phyloP scores from a whole-genome alignment of 1,140 invertebrate species.

The Delia radicum region DNA sequence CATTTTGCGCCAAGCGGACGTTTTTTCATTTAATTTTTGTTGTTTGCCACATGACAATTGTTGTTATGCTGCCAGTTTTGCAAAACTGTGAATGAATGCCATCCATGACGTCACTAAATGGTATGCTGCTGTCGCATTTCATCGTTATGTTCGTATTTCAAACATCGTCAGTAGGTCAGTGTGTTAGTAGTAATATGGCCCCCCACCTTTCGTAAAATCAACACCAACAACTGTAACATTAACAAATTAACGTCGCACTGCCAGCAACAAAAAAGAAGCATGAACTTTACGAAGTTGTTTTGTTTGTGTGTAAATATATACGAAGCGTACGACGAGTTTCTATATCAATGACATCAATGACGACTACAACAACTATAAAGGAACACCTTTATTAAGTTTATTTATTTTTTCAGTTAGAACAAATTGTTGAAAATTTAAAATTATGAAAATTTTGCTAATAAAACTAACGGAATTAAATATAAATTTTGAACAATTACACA shows the following conservation, averaged over 20 bases:
- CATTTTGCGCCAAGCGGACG: slow-evolving; percentile 32
- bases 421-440: no score
- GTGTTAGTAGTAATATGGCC: slow-evolving; percentile 41
- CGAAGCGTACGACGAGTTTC: neutral
- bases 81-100: slow-evolving; percentile 53
- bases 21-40: neutral
- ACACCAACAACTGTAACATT: neutral
- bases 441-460: no score
- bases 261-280: no score
- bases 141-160: neutral
- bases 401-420: no score
- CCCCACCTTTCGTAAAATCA: neutral
- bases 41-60: slow-evolving; percentile 1
- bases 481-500: no score
- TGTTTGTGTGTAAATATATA: neutral
- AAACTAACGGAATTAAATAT: no score
- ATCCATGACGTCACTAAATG: slow-evolving; percentile 46
- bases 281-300: slow-evolving; percentile 7
- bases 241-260: neutral
- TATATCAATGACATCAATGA: slow-evolving; percentile 23
- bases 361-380: neutral
- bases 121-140: neutral
- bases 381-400: no score
- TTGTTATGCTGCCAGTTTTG: slow-evolving; percentile 18
- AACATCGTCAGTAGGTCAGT: slow-evolving; percentile 45